Conservation (phyloP, 2,113 vertebrate genomes). For the Morone chrysops region DNA sequence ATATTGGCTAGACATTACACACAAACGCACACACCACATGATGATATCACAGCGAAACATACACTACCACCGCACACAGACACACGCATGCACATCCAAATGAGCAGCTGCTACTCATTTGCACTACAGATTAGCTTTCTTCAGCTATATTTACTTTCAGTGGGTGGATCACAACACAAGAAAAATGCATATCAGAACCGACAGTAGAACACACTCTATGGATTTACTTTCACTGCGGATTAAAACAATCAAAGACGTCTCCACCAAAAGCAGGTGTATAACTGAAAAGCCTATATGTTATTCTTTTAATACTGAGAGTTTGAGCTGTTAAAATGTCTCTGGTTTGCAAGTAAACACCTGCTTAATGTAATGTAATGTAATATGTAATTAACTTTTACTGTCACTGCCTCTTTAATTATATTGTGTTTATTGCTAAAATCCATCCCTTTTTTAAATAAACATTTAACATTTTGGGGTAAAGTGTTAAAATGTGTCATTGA, state of each 20-base stretch:
- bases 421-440: not conserved
- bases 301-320: not conserved
- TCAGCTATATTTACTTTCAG: conserved; percentile 63
- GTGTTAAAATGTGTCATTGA: not conserved
- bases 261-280: conserved; percentile 9
- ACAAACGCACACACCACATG: conserved; percentile 63
- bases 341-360: not conserved
- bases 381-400: not conserved
- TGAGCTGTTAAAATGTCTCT: not conserved
- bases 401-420: not conserved
- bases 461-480: not conserved
- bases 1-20: conserved; percentile 76
- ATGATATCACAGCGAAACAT: conserved; percentile 77
- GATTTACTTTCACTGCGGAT: conserved; percentile 39
- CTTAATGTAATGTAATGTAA: too few relatives aligned
- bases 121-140: conserved; percentile 74
- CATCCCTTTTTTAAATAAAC: not conserved
- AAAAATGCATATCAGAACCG: conserved; percentile 51
- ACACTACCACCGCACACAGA: conserved; percentile 44
- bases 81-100: conserved; percentile 28
- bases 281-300: not conserved
- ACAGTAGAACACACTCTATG: conserved; percentile 43
- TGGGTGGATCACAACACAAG: conserved; percentile 46
- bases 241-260: conserved; percentile 45
- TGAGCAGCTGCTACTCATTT: conserved; percentile 78